Evolutionary conservation across 2,113 vertebrate genomes (phyloP).

Genomic region (Otolemur garnettii): DNA sequence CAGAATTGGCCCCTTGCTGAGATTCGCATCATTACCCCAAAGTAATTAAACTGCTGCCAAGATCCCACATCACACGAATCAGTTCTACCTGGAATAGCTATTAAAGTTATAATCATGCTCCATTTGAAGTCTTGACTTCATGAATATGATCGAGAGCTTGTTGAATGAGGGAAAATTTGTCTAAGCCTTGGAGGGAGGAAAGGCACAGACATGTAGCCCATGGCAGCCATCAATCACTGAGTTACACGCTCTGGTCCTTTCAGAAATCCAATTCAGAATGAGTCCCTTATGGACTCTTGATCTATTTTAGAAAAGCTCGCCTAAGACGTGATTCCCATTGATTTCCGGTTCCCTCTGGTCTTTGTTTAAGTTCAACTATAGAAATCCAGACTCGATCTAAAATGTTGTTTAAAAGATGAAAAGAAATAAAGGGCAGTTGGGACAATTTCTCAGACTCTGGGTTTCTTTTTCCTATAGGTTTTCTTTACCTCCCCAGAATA

Average conservation of each 20-base stretch:
- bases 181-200: not conserved
- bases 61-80: not conserved
- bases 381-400: not conserved
- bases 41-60: slow-evolving; percentile 71
- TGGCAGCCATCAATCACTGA: slow-evolving; percentile 45
- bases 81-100: slow-evolving; percentile 72
- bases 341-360: slow-evolving; percentile 55
- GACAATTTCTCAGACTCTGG: not conserved
- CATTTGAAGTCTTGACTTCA: slow-evolving; percentile 64
- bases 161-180: slow-evolving; percentile 39
- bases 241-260: not conserved
- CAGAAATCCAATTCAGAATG: slow-evolving; percentile 40
- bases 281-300: slow-evolving; percentile 43
- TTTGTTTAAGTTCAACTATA: not conserved
- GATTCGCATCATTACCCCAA: slow-evolving; percentile 61
- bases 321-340: slow-evolving; percentile 36
- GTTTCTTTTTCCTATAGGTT: slow-evolving; percentile 17
- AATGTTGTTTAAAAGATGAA: slow-evolving; percentile 15
- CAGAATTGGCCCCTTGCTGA: slow-evolving; percentile 24
- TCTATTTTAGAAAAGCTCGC: slow-evolving; percentile 17
- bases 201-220: not conserved
- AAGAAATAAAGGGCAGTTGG: not conserved
- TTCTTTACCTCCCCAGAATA: not conserved
- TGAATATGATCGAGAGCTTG: slow-evolving; percentile 67
- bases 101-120: slow-evolving; percentile 62